Conservation (phyloP, 23 tunicate species). For the Ciona savignyi region DNA sequence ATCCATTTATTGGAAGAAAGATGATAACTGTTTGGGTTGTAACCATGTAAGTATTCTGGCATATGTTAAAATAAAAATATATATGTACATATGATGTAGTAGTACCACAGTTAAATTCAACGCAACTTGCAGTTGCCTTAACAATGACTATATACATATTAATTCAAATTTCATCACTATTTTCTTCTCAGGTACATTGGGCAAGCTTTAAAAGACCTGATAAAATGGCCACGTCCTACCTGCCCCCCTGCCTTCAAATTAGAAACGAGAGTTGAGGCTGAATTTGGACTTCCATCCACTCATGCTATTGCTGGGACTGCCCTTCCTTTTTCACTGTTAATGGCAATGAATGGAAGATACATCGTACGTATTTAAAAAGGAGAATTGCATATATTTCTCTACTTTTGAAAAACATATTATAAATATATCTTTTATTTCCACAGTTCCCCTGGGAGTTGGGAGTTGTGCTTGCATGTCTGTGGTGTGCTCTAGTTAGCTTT, state of each 20-base stretch:
- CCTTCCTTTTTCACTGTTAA: slow-evolving; percentile 66
- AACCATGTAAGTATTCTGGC: slow-evolving; percentile 95
- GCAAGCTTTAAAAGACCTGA: slow-evolving; percentile 89
- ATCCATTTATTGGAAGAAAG: slow-evolving; percentile 66
- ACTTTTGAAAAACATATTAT: no score
- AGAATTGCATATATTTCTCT: no score
- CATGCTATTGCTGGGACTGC: slow-evolving; percentile 97
- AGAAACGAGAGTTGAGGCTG: slow-evolving; percentile 85
- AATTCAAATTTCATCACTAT: no score
- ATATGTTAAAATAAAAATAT: no score
- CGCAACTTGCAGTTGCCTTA: no score
- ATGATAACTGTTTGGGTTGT: slow-evolving; percentile 95
- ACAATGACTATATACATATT: no score
- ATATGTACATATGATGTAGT: no score
- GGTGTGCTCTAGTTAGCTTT: slow-evolving; percentile 68
- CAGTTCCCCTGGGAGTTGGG: slow-evolving; percentile 60
- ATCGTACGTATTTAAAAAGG: no score
- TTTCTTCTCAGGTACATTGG: slow-evolving; percentile 80
- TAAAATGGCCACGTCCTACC: slow-evolving; percentile 83
- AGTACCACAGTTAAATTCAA: no score
- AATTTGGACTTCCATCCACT: slow-evolving; percentile 97
- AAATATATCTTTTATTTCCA: no score
- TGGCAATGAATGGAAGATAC: slow-evolving; percentile 64
- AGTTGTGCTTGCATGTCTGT: slow-evolving; percentile 37
- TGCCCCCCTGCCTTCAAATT: slow-evolving; percentile 90